Evolutionary conservation across 2,113 vertebrate species (phyloP).

Genomic region (Pungitius pungitius): DNA sequence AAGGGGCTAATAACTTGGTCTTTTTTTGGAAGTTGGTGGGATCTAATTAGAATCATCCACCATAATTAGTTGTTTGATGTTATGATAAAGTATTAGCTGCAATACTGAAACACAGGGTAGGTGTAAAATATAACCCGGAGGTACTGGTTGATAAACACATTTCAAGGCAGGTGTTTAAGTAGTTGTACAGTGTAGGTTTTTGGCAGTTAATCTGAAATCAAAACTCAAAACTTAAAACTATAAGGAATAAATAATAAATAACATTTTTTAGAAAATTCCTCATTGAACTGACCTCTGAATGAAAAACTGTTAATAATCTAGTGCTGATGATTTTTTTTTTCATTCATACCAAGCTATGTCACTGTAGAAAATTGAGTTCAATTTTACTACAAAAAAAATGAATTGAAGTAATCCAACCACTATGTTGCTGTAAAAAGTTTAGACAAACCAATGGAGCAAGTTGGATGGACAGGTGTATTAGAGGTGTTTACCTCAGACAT

Average conservation of each 20-base stretch:
- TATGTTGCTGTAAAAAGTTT: neutral
- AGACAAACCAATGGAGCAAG: slow-evolving; percentile 13
- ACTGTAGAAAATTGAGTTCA: neutral
- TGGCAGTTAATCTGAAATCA: neutral
- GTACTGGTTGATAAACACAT: neutral
- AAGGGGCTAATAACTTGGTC: neutral
- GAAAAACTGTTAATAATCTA: neutral
- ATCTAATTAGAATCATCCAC: neutral
- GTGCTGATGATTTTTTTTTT: neutral
- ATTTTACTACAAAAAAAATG: neutral
- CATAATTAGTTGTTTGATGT: neutral
- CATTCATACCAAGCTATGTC: neutral
- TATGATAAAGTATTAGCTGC: neutral
- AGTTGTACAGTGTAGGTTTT: neutral
- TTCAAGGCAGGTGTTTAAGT: neutral
- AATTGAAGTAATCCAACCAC: neutral
- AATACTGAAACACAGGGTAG: neutral
- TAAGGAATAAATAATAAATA: neutral
- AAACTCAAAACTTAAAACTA: neutral
- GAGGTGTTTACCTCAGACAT: slow-evolving; percentile 34
- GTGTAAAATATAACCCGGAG: neutral
- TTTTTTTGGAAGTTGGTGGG: neutral
- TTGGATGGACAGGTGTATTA: slow-evolving; percentile 1
- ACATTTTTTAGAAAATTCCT: neutral
- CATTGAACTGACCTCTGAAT: neutral